Evolutionary conservation across 2,888 invertebrate genomes (phyloP).

Genomic region (Peribatodes rhomboidaria): DNA sequence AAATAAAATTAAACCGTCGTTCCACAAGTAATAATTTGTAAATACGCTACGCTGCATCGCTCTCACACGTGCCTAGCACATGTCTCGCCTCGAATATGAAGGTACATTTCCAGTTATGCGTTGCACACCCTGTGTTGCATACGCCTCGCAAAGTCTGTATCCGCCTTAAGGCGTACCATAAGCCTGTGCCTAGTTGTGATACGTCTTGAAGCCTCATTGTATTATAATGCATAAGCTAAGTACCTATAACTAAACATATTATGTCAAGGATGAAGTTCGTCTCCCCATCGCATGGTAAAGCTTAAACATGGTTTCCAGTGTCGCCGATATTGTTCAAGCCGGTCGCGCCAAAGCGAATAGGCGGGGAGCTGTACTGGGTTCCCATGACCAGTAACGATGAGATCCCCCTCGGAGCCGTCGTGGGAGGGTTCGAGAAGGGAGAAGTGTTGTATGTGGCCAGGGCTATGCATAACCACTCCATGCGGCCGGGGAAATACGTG

Average conservation of each 20-base stretch:
- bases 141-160: no score
- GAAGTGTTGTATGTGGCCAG: constrained; percentile 38
- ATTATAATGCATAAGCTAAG: no score
- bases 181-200: no score
- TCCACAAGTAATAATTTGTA: no score
- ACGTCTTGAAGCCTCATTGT: no score
- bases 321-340: constrained; percentile 29
- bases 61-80: no score
- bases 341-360: constrained; percentile 21
- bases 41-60: no score
- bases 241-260: background rate
- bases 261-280: background rate
- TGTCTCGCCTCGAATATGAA: no score
- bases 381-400: constrained; percentile 18
- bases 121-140: no score
- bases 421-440: constrained; percentile 40
- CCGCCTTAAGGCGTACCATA: no score
- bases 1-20: no score
- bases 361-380: constrained; percentile 34
- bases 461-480: constrained; percentile 32
- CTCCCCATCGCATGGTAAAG: background rate
- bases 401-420: constrained; percentile 32
- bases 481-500: constrained; percentile 42
- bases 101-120: no score
- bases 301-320: constrained; percentile 30